Percentiles rank a stretch among this genome's conserved stretches.
These are phyloP conservation scores for Cyprinodon diabolis DNA, from an alignment of 2,797 vertebrate genomes.

Conservation along the genomic window DNA sequence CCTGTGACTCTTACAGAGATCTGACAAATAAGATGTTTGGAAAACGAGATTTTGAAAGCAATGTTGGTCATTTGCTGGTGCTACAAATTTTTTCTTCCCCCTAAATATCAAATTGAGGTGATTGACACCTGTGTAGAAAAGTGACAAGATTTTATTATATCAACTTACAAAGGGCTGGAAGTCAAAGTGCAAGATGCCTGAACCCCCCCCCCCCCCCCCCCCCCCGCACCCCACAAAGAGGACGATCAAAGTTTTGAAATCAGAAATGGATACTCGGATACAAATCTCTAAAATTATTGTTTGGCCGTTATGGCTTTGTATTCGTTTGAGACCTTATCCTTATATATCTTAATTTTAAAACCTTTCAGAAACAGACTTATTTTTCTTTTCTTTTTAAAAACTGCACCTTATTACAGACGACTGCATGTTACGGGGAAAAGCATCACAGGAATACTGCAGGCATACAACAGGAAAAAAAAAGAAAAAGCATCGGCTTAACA, in stretches of 20 bases:
- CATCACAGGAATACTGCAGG: conserved; percentile 75
- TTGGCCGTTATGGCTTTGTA: conserved; percentile 78
- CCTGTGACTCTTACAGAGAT: conserved; percentile 70
- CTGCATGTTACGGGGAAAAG: conserved; percentile 76
- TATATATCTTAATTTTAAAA: conserved; percentile 70
- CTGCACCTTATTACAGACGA: conserved; percentile 72
- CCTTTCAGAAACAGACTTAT: conserved; percentile 58
- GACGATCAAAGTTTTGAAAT: conserved; percentile 49
- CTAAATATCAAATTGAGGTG: conserved; percentile 67
- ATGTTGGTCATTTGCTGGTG: conserved; percentile 80
- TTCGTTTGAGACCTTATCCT: conserved; percentile 69
- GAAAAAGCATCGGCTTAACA: conserved; percentile 61
- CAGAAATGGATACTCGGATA: conserved; percentile 61
- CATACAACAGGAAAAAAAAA: conserved; percentile 71
- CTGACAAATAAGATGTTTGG: conserved; percentile 68
- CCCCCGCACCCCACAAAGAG: conserved; percentile 21
- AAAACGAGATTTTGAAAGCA: conserved; percentile 74
- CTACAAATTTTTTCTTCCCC: conserved; percentile 58
- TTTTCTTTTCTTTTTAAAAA: conserved; percentile 57
- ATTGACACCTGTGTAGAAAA: conserved; percentile 75
- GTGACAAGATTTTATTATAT: conserved; percentile 72
- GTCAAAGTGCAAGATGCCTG: conserved; percentile 77
- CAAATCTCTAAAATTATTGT: conserved; percentile 70
- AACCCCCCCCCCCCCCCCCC: conserved; percentile 25
- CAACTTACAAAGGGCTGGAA: conserved; percentile 77